These are phyloP conservation scores for Chrysaora quinquecirrha DNA, from an alignment of 30 jellyfish, hydroid and myxozoan species.

Conservation along the genomic window DNA sequence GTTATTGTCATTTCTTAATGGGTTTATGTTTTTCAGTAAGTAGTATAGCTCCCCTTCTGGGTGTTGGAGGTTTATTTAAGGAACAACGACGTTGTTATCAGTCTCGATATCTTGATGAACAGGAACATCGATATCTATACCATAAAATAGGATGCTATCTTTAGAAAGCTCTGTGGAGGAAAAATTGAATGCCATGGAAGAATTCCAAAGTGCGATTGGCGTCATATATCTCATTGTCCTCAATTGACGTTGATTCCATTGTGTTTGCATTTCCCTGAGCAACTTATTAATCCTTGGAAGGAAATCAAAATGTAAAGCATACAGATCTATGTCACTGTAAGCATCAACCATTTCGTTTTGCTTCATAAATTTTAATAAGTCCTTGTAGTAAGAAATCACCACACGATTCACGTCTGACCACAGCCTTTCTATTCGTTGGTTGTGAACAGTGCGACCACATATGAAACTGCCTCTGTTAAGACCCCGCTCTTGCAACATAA, in stretches of 20 bases:
- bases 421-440: slow-evolving; percentile 50
- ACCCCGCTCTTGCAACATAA: slow-evolving; percentile 38
- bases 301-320: slow-evolving; percentile 30
- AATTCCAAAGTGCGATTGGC: slow-evolving; percentile 23
- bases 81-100: slow-evolving; percentile 5
- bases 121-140: slow-evolving; percentile 13
- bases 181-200: neutral
- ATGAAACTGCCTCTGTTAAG: slow-evolving; percentile 50
- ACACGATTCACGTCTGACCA: slow-evolving; percentile 63
- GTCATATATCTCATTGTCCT: slow-evolving; percentile 17
- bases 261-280: slow-evolving; percentile 16
- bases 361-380: slow-evolving; percentile 29
- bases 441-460: slow-evolving; percentile 53
- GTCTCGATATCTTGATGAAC: neutral
- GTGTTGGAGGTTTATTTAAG: neutral
- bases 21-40: neutral
- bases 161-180: neutral
- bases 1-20: slow-evolving; percentile 4
- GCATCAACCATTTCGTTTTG: slow-evolving; percentile 17
- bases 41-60: neutral
- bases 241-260: slow-evolving; percentile 46
- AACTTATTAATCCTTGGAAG: slow-evolving; percentile 34
- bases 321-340: slow-evolving; percentile 7
- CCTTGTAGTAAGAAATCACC: slow-evolving; percentile 12
- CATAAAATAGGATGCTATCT: neutral